Percentiles rank a stretch among this genome's conserved stretches.
Evolutionary conservation across 2,797 vertebrate species (phyloP).

Genomic region (Tauraco hartlaubi): DNA sequence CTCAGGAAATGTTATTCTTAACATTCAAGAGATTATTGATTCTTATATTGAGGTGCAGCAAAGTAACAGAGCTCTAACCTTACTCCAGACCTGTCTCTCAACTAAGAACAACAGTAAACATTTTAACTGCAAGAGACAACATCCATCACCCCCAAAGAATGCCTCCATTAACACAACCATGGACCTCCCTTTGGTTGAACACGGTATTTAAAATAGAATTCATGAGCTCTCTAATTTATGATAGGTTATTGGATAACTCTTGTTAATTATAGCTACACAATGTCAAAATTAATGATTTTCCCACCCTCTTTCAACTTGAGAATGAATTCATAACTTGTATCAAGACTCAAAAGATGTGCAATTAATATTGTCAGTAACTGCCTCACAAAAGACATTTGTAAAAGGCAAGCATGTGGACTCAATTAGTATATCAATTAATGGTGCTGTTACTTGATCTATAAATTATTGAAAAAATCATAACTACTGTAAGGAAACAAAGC

Average conservation of each 20-base stretch:
- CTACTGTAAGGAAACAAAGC: slow-evolving; percentile 51
- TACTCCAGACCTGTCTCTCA: background rate
- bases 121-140: background rate
- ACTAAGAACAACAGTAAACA: background rate
- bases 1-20: background rate
- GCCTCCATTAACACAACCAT: slow-evolving; percentile 12
- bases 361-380: slow-evolving; percentile 62
- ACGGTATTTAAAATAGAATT: slow-evolving; percentile 66
- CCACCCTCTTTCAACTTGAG: slow-evolving; percentile 71
- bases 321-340: slow-evolving; percentile 68
- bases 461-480: slow-evolving; percentile 77
- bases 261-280: slow-evolving; percentile 80
- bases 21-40: background rate
- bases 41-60: background rate
- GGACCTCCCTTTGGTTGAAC: slow-evolving; percentile 31
- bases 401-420: slow-evolving; percentile 65
- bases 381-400: slow-evolving; percentile 63
- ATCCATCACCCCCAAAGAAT: slow-evolving; percentile 6
- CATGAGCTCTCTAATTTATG: slow-evolving; percentile 69
- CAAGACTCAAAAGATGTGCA: slow-evolving; percentile 51
- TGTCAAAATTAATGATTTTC: slow-evolving; percentile 81
- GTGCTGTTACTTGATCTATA: slow-evolving; percentile 69
- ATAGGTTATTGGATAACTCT: slow-evolving; percentile 78
- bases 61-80: background rate
- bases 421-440: slow-evolving; percentile 74